Evolutionary conservation across 1,140 invertebrate species (phyloP), one percentile per base, ranked within the genome.

Genomic region (Habropoda laboriosa): DNA sequence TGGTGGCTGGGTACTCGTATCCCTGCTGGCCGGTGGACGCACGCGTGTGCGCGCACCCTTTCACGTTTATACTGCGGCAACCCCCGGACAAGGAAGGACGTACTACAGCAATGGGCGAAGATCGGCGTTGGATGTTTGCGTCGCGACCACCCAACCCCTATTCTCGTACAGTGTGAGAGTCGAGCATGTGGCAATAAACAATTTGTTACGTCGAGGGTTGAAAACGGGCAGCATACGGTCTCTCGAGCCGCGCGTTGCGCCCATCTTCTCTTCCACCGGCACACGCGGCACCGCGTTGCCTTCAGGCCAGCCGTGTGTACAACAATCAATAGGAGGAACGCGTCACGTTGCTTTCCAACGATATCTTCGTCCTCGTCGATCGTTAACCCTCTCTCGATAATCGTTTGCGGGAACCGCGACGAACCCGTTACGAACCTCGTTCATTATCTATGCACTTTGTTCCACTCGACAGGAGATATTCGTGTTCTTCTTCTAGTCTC

Each of bases 161-260:
- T 78, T 85, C 79, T 68, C 79, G 57, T 64, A 58, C 67, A 51
- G 80, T 86, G 88, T 88, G 88, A 89, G 88, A 90, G 79, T 80
- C 64, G 82, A 89, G 86, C 88, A 89, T 88, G 88, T 90, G 89
- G 88, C 83, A 82, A 90, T 90, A 90, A 90, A 87, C 89, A 90
- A 90, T 90, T 90, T 89, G 89, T 89, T 89, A 86, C 83, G 64
- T 64, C 70, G 67, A 79, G 84, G 84, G 84, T 85, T 80, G 80
- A 64, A 38, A 66, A 58, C 49, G 53, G 72, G 12, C 63, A n/a
- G 68, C 70, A 53, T 82, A 78, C 74, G 79, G 71, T 85, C 58
- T 80, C 42, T 40, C 53, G n/a, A n/a, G n/a, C n/a, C n/a, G 38
- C 40, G 40, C 24, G n/a, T 64, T 80, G 64, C 79, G 55, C 79